These are phyloP conservation scores for Ailuropoda melanoleuca DNA, from an alignment of 2,113 vertebrate genomes.

Conservation along the genomic window DNA sequence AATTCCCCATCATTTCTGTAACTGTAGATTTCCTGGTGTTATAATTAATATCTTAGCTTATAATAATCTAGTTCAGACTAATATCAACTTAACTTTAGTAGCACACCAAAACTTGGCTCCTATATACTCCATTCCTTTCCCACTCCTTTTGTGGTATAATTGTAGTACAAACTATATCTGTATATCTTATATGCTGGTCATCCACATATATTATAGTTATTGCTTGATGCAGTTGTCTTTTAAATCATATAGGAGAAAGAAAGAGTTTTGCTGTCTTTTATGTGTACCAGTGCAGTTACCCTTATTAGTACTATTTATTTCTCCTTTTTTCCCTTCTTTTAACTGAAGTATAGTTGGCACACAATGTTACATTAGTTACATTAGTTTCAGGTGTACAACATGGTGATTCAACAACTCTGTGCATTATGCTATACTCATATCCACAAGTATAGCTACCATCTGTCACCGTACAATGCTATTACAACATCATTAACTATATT, in stretches of 20 bases:
- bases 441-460: neutral
- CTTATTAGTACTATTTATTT: neutral
- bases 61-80: neutral
- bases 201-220: neutral
- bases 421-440: neutral
- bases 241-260: neutral
- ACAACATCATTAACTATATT: neutral
- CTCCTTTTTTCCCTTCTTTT: neutral
- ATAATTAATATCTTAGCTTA: neutral
- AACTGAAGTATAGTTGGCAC: neutral
- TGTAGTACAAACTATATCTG: neutral
- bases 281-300: neutral
- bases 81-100: neutral
- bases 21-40: neutral
- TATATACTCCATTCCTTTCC: neutral
- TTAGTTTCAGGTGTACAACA: neutral
- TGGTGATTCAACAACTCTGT: neutral
- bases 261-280: neutral
- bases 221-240: neutral
- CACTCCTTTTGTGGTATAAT: neutral
- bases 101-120: neutral
- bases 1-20: neutral
- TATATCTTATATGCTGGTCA: neutral
- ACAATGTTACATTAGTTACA: neutral
- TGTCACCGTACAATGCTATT: neutral